phyloP scores from a whole-genome alignment of 2,888 invertebrate species.

The Protonemura montana region DNA sequence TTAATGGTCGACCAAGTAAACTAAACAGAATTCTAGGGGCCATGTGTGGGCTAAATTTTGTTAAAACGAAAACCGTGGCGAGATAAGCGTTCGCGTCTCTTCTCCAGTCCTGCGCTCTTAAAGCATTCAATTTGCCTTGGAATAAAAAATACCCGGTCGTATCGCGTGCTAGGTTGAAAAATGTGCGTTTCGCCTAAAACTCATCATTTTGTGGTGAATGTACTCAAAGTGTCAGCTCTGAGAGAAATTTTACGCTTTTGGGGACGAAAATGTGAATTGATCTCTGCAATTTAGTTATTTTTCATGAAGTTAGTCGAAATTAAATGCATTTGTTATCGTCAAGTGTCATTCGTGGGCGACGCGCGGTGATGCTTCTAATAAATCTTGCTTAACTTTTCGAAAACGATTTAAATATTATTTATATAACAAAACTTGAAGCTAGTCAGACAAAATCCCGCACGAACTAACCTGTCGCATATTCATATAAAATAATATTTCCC shows the following conservation, averaged over 20 bases:
- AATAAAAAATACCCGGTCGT: background rate
- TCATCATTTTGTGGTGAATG: background rate
- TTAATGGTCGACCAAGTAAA: constrained; percentile 34
- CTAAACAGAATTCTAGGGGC: background rate
- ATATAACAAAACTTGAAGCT: background rate
- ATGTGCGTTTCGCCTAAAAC: background rate
- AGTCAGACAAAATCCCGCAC: background rate
- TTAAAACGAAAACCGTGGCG: constrained; percentile 18
- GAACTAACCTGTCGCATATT: background rate
- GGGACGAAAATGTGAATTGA: background rate
- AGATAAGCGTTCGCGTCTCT: constrained; percentile 22
- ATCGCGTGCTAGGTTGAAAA: background rate
- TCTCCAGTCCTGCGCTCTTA: background rate
- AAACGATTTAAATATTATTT: background rate
- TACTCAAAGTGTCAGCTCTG: background rate
- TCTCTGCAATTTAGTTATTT: background rate
- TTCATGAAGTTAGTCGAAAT: background rate
- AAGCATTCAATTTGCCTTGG: background rate
- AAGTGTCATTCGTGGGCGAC: background rate
- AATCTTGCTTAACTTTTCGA: background rate
- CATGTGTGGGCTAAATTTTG: constrained; percentile 20
- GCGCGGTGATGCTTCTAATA: background rate
- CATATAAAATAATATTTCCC: background rate
- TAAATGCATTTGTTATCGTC: background rate
- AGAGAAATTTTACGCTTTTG: background rate